Conservation (phyloP, 2,888 invertebrate species). For the Petrolisthes cinctipes region DNA sequence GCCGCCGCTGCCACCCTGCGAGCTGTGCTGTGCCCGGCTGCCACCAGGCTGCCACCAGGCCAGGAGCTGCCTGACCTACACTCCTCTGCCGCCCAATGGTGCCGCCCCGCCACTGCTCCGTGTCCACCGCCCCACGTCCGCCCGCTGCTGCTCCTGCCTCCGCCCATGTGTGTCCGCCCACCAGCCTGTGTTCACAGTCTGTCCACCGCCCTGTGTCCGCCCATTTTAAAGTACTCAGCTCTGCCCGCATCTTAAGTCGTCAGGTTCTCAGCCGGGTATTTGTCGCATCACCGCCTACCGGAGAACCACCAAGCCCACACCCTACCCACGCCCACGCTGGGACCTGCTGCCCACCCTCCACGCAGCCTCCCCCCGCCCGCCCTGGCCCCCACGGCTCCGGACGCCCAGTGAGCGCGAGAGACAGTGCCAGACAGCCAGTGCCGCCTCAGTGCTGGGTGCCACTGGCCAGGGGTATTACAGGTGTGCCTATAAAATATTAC, state of each 20-base stretch:
- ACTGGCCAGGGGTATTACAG: conserved; percentile 12
- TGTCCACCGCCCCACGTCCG: conserved; percentile 43
- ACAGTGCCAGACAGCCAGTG: not conserved
- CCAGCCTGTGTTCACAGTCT: conserved; percentile 62
- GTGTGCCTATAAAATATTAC: conserved; percentile 32
- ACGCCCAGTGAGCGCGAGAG: conserved; percentile 14
- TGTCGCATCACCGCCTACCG: not conserved
- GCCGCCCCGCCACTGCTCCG: conserved; percentile 31
- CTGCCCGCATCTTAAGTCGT: conserved; percentile 28
- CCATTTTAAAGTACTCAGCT: conserved; percentile 34
- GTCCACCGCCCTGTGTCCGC: conserved; percentile 53
- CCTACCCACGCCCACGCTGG: conserved; percentile 21
- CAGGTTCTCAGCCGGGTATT: conserved; percentile 8
- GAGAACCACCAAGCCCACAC: not conserved
- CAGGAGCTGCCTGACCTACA: conserved; percentile 31
- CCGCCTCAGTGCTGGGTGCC: not conserved
- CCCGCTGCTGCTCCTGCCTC: conserved; percentile 53
- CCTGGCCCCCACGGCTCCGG: not conserved
- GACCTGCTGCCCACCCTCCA: conserved; percentile 1
- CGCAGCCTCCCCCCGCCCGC: conserved; percentile 25
- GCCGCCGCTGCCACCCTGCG: conserved; percentile 10
- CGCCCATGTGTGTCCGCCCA: conserved; percentile 57
- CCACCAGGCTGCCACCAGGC: conserved; percentile 12
- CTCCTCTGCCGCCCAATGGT: conserved; percentile 21
- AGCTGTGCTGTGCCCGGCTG: conserved; percentile 15